Percentiles rank a stretch among this genome's conserved stretches.
Evolutionary conservation across 1,140 invertebrate species (phyloP).

Genomic region (Episyrphus balteatus): DNA sequence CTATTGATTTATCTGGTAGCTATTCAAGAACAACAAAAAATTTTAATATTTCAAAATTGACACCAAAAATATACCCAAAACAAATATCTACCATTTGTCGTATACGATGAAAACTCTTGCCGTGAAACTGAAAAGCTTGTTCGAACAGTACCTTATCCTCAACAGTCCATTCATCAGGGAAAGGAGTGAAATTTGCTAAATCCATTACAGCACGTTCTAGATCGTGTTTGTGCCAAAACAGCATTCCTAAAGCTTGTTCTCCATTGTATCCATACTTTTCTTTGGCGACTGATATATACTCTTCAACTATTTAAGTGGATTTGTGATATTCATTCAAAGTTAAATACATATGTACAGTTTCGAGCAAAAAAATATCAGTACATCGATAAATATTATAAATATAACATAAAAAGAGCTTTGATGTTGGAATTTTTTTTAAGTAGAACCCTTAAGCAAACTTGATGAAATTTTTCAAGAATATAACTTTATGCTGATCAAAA

Average conservation of each 20-base stretch:
- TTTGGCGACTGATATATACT: constrained; percentile 89
- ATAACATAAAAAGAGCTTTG: too few relatives aligned
- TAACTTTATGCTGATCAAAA: too few relatives aligned
- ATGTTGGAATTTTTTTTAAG: too few relatives aligned
- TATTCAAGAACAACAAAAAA: constrained; percentile 35
- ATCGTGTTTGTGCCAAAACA: constrained; percentile 98
- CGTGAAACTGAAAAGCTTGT: constrained; percentile 96
- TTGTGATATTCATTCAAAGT: too few relatives aligned
- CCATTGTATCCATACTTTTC: constrained; percentile 97
- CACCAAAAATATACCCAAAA: background rate
- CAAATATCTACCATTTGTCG: constrained; percentile 74
- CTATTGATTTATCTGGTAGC: constrained; percentile 94
- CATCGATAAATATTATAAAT: too few relatives aligned
- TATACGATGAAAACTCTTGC: constrained; percentile 95
- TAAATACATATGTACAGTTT: too few relatives aligned
- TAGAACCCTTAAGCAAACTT: too few relatives aligned
- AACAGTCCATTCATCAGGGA: constrained; percentile 96
- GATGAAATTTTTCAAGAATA: too few relatives aligned
- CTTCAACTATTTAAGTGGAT: constrained; percentile 59
- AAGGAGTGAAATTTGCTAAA: constrained; percentile 92
- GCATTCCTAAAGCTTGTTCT: constrained; percentile 93
- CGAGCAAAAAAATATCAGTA: too few relatives aligned
- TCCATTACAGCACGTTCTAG: constrained; percentile 83
- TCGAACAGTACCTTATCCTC: constrained; percentile 98
- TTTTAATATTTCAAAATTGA: background rate